These are phyloP conservation scores for Albula goreensis DNA, from an alignment of 2,113 vertebrate genomes.

Conservation along the genomic window DNA sequence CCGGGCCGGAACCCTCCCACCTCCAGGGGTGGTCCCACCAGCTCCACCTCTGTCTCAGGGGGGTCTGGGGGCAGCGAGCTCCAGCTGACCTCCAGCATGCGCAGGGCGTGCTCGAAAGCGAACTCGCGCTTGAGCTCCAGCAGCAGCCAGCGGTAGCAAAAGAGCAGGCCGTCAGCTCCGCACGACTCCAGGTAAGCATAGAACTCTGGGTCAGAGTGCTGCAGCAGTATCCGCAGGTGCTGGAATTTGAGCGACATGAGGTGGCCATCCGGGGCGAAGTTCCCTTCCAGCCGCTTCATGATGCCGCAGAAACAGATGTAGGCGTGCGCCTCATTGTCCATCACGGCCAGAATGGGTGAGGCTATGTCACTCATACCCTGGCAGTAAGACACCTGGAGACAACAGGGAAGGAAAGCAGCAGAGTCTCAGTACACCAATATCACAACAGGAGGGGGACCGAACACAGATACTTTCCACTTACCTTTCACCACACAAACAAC, in stretches of 20 bases:
- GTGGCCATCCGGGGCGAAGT: constrained; percentile 83
- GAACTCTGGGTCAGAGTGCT: constrained; percentile 83
- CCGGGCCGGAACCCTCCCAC: not conserved
- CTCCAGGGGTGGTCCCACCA: constrained; percentile 69
- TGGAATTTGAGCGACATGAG: constrained; percentile 87
- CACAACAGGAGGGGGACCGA: too few species aligned
- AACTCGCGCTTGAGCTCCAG: constrained; percentile 93
- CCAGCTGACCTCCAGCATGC: constrained; percentile 93
- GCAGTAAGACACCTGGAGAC: constrained; percentile 84
- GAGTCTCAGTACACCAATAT: not conserved
- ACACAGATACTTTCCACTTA: too few species aligned
- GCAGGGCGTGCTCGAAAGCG: constrained; percentile 85
- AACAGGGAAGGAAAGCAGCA: constrained; percentile 33
- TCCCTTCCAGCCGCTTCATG: constrained; percentile 87
- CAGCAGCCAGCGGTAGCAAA: constrained; percentile 93
- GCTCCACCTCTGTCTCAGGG: constrained; percentile 84
- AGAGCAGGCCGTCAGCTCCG: constrained; percentile 87
- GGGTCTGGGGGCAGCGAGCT: constrained; percentile 88
- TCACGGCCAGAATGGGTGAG: constrained; percentile 86
- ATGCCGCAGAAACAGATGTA: constrained; percentile 92
- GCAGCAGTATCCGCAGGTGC: constrained; percentile 84
- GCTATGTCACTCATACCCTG: constrained; percentile 95
- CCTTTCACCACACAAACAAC: too few species aligned
- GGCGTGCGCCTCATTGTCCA: constrained; percentile 91
- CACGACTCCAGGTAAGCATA: constrained; percentile 82